Base-by-base conservation (phyloP, 2,797 vertebrate species). In the Ctenosaura bakeri region DNA sequence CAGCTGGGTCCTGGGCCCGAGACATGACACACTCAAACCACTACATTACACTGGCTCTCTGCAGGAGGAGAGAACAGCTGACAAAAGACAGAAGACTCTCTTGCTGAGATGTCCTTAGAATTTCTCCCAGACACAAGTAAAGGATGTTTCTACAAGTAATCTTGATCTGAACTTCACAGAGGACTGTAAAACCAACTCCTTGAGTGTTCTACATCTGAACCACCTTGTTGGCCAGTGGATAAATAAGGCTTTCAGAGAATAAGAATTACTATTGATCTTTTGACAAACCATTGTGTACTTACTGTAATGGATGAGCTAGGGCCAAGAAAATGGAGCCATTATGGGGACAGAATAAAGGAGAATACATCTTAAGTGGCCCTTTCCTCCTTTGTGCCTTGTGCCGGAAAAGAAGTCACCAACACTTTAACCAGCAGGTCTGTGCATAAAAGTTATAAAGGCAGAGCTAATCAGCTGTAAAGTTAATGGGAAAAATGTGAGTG, bases 191-290 rank as follows among this genome's bases (percentile, higher is more conserved):
- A 22, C 26, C 76, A 77, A 64, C 84, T 22, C n/a, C 22, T 0
- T 0, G 73, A 10, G 86, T 64, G 86, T 77, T 88, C 87, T 59
- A 84, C 93, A 85, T 84, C 85, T 29, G 71, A 92, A 38, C 50
- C 93, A 92, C 88, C 94, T 92, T 73, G 85, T 29, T 92, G 85
- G 78, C 85, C 80, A 62, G 5, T 84, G 88, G 87, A 87, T 93
- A 94, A 94, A 92, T 86, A 89, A 91, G 50, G 59, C 86, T 91
- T 90, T 93, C 54, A 73, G 89, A 91, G 93, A 93, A 93, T 93
- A 94, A 38, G 73, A 81, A 90, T 85, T 93, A 26, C 87, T 92
- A 92, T 78, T 93, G 95, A 95, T 95, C 46, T 46, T 74, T 89
- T 93, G 90, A 94, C 93, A 94, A 94, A 93, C 88, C 42, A 38